phyloP scores from a whole-genome alignment of 2,797 vertebrate genomes.

The Lacerta viridis region DNA sequence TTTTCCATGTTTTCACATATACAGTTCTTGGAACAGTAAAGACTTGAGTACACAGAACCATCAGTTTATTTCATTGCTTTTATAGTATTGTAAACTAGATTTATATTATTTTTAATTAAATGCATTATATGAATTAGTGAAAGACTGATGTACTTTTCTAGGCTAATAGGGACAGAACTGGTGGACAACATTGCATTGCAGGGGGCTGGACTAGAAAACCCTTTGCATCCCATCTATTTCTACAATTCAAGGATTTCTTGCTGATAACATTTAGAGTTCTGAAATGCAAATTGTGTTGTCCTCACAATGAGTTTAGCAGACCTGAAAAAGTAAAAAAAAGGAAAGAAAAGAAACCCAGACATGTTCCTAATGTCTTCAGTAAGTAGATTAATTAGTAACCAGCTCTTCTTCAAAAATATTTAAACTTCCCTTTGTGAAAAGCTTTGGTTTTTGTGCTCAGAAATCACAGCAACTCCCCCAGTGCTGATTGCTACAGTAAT shows the following conservation, averaged over 20 bases:
- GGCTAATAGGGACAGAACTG: background rate
- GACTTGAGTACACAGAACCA: too few relatives aligned
- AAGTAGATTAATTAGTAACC: slow-evolving; percentile 3
- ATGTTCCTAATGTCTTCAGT: background rate
- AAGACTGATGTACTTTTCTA: background rate
- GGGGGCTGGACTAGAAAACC: too few relatives aligned
- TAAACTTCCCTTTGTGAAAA: background rate
- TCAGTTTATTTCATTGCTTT: too few relatives aligned
- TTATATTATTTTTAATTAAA: too few relatives aligned
- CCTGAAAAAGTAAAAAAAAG: background rate
- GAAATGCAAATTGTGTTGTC: background rate
- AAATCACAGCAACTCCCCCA: background rate
- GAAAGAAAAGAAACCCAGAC: background rate
- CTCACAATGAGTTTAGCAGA: background rate
- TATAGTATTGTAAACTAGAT: too few relatives aligned
- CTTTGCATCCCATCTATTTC: background rate
- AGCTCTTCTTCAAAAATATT: background rate
- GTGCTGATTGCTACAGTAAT: background rate
- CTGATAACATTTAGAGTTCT: background rate
- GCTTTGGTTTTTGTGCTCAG: background rate
- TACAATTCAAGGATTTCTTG: background rate
- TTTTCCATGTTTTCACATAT: too few relatives aligned
- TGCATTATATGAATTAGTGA: too few relatives aligned
- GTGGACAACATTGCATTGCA: too few relatives aligned
- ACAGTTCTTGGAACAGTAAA: too few relatives aligned